Base-by-base conservation (phyloP, 2,888 invertebrate genomes). In the Dexiosoma caninum region DNA sequence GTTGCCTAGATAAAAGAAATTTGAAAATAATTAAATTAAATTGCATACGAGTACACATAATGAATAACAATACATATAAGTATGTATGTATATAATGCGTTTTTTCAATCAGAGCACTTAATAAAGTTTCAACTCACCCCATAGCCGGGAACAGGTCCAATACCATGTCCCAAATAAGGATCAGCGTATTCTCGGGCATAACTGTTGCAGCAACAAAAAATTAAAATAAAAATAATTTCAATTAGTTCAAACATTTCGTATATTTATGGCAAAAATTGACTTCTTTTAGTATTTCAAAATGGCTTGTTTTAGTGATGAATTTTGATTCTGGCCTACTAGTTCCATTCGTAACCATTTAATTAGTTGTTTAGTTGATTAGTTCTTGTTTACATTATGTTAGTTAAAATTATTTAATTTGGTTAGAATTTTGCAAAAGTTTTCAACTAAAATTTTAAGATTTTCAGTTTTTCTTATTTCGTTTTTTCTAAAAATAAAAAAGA, bases 111-210 rank as follows among this genome's bases (percentile, higher is more conserved):
- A 37, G n/a, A 35, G n/a, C n/a, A 23, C n/a, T 40, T 37, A 60
- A 12, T 53, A 35, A 67, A 16, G 35, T 57, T 0, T 46, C 4
- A 14, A 87, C 94, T 94, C 93, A 98, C 98, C 94, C 97, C 98
- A 91, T 98, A 98, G 89, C 98, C 97, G 85, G 98, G 95, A 87
- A 98, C 96, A 86, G 98, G 98, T 89, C 98, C 98, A 90, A 98
- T 97, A 84, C 97, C 95, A 92, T 98, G 98, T 85, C 96, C 97
- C 89, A 98, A 92, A 92, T 97, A 98, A 78, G 97, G 97, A 91
- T 98, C 98, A 86, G 96, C 95, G 89, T 95, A 96, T 89, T 97
- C 97, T 90, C 97, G 94, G 87, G 96, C 96, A 86, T 97, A 97
- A 85, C 95, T 95, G 84, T 78, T 85, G 8, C 10, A 16, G 27